Evolutionary conservation across 2,888 invertebrate species (phyloP).

Genomic region (Lagria hirta): DNA sequence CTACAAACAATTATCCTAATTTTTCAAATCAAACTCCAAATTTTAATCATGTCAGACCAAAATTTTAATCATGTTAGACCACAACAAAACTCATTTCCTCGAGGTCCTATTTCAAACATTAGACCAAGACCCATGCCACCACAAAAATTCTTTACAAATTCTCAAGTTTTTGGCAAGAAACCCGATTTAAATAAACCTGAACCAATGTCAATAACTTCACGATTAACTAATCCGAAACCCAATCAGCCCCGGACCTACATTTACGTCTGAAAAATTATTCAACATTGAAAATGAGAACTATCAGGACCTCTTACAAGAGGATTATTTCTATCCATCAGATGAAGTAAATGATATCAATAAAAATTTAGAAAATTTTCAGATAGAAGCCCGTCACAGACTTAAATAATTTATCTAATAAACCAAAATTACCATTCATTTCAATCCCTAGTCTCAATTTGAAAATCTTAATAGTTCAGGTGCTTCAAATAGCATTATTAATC

Average conservation of each 20-base stretch:
- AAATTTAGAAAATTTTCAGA: not conserved
- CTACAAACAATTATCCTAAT: not conserved
- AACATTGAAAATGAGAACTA: not conserved
- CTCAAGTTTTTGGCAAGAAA: constrained; percentile 10
- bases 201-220: constrained; percentile 15
- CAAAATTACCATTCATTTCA: no score
- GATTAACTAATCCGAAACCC: constrained; percentile 2
- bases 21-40: not conserved
- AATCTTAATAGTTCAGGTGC: constrained; percentile 10
- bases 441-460: constrained; percentile 19
- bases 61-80: not conserved
- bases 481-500: no score
- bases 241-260: constrained; percentile 3
- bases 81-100: not conserved
- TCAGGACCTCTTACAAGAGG: not conserved
- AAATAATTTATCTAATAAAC: constrained; percentile 18
- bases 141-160: constrained; percentile 5
- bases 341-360: not conserved
- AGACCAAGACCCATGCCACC: not conserved
- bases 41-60: not conserved
- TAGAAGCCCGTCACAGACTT: not conserved
- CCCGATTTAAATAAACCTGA: constrained; percentile 3
- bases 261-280: constrained; percentile 5
- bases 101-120: not conserved
- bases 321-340: not conserved